A percentile compares a stretch with the other conserved stretches of the same genome.
Evolutionary conservation across 2,888 invertebrate species (phyloP).

Genomic region (Prosapia bicincta): DNA sequence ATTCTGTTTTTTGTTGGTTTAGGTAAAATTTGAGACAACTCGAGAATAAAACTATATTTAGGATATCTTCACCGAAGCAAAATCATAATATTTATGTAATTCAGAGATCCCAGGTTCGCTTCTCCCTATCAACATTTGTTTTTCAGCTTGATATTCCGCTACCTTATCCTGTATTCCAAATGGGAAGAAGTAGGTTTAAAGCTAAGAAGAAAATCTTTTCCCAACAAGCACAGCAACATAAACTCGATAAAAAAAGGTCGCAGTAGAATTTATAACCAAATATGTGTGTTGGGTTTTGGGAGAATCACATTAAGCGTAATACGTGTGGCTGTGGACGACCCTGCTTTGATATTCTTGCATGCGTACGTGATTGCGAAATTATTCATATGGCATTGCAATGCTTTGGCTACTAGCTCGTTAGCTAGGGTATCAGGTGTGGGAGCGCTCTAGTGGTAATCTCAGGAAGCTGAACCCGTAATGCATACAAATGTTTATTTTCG

Average conservation of each 20-base stretch:
- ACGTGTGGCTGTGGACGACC: background rate
- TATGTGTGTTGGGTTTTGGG: background rate
- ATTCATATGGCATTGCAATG: background rate
- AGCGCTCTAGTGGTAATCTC: background rate
- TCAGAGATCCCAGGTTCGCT: too few relatives aligned
- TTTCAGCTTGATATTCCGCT: too few relatives aligned
- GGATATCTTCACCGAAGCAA: too few relatives aligned
- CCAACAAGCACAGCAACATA: too few relatives aligned
- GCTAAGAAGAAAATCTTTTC: too few relatives aligned
- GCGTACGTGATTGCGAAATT: background rate
- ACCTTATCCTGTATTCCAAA: too few relatives aligned
- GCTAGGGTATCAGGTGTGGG: background rate
- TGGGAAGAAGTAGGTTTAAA: too few relatives aligned
- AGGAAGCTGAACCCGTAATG: background rate
- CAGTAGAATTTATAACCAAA: background rate
- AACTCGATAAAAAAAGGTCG: background rate
- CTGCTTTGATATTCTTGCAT: background rate
- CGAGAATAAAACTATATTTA: too few relatives aligned
- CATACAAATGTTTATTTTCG: background rate
- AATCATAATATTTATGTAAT: too few relatives aligned
- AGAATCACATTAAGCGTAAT: background rate
- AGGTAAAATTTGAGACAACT: too few relatives aligned
- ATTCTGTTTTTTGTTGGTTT: too few relatives aligned
- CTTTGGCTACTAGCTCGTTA: background rate
- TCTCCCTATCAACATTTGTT: too few relatives aligned